Base-by-base conservation (phyloP, 2,888 invertebrate species). In the Cantharis lateralis region DNA sequence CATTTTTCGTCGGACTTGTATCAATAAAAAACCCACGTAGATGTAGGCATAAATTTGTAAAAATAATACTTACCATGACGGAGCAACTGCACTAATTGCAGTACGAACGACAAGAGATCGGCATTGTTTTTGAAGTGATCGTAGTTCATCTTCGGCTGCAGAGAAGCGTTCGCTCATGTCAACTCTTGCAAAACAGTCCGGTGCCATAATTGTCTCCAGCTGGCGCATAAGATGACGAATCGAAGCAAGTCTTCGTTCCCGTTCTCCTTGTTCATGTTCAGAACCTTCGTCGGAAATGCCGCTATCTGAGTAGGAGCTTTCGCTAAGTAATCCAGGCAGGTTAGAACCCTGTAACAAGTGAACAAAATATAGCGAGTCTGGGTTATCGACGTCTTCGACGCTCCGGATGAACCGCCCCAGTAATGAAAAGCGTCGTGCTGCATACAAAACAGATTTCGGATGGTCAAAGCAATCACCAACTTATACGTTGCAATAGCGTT, bases 271-370 rank as follows among this genome's bases (percentile, higher is more conserved):
- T 88, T 87, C 94, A 80, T 93, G 93, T 89, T 89, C 92, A 86
- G 85, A 93, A 84, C 94, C 94, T 77, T 94, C 94, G 86, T 94
- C 94, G 10, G 94, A 94, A 82, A 94, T 94, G n/a, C 94, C 94
- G 28, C 93, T 93, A 89, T 94, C 94, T 0, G 94, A 94, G 77
- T 93, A 88, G n/a, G 93, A 94, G 83, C 92, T 91, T 74, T 88
- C 88, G 11, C 86, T 86, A 76, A 88, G 86, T 76, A 88, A 84
- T 88, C 90, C 87, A 86, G 84, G 89, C 86, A 83, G 88, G 85
- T 82, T 88, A 85, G 80, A 90, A 83, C 80, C 90, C 91, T 83
- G 87, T 84, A 87, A 85, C 76, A 80, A 82, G 79, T 75, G 76
- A 78, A 80, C 76, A 87, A 87, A 87, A 87, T 87, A 86, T 87